Conservation (phyloP, 2,113 vertebrate genomes). For the Brienomyrus brachyistius region DNA sequence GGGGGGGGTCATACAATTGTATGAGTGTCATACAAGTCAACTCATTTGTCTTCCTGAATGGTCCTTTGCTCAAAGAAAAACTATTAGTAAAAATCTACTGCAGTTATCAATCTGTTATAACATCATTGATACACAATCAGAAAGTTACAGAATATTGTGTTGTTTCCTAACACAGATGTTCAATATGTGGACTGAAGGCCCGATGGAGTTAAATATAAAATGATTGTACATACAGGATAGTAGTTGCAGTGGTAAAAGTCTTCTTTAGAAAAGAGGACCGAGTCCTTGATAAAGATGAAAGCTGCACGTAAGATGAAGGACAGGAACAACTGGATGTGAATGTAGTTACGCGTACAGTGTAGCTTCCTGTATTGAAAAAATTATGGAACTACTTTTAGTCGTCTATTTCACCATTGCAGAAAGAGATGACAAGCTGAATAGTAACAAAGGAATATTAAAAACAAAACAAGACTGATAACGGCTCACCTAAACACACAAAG, state of each 20-base stretch:
- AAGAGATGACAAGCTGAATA: not conserved
- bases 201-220: not conserved
- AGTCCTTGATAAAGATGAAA: constrained; percentile 85
- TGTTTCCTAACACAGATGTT: not conserved
- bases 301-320: constrained; percentile 84
- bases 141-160: not conserved
- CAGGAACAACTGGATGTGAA: constrained; percentile 89
- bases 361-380: constrained; percentile 68
- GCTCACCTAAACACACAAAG: constrained; percentile 78
- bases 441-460: not conserved
- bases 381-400: not conserved
- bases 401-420: not conserved
- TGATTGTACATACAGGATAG: constrained; percentile 51
- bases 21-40: not conserved
- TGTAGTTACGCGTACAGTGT: constrained; percentile 86
- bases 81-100: not conserved
- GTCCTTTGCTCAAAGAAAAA: not conserved
- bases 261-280: constrained; percentile 66
- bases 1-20: too few relatives aligned
- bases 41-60: not conserved
- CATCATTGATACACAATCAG: not conserved
- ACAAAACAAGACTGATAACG: not conserved
- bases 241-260: constrained; percentile 60
- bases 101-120: not conserved
- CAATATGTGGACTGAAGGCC: not conserved